These are phyloP conservation scores for Protaetia brevitarsis DNA, from an alignment of 1,140 invertebrate species.

Conservation along the genomic window DNA sequence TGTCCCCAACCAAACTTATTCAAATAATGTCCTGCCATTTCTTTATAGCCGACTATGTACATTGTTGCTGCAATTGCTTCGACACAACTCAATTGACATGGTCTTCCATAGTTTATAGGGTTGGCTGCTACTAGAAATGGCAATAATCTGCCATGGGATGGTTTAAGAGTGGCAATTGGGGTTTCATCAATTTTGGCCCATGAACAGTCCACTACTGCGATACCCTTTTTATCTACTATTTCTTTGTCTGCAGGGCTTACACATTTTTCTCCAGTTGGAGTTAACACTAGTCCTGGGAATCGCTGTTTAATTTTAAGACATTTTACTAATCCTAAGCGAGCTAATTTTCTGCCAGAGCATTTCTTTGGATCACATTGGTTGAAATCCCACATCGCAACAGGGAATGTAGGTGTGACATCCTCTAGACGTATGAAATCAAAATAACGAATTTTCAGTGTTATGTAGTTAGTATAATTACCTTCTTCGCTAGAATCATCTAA, in stretches of 20 bases:
- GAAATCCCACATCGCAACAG: constrained; percentile 96
- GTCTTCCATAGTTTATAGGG: constrained; percentile 97
- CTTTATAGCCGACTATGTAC: constrained; percentile 81
- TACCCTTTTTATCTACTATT: constrained; percentile 76
- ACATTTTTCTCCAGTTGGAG: constrained; percentile 79
- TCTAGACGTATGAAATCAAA: constrained; percentile 5
- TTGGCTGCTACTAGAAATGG: constrained; percentile 97
- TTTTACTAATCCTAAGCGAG: constrained; percentile 74
- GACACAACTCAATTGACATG: constrained; percentile 95
- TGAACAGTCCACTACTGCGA: constrained; percentile 98
- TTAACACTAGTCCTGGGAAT: constrained; percentile 88
- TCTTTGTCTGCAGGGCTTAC: constrained; percentile 75
- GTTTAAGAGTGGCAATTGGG: constrained; percentile 84
- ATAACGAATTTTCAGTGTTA: not conserved
- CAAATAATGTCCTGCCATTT: constrained; percentile 77
- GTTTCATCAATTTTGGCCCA: constrained; percentile 96
- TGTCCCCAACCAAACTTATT: constrained; percentile 95
- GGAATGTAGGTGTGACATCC: constrained; percentile 52
- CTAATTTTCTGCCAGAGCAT: constrained; percentile 90
- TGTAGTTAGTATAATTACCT: not conserved
- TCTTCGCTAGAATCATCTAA: constrained; percentile 23
- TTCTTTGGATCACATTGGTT: constrained; percentile 96
- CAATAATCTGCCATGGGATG: constrained; percentile 80
- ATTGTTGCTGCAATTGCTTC: constrained; percentile 95
- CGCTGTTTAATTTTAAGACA: constrained; percentile 76